phyloP scores from a whole-genome alignment of 2,888 invertebrate species.

The Nephrocerus scutellatus region DNA sequence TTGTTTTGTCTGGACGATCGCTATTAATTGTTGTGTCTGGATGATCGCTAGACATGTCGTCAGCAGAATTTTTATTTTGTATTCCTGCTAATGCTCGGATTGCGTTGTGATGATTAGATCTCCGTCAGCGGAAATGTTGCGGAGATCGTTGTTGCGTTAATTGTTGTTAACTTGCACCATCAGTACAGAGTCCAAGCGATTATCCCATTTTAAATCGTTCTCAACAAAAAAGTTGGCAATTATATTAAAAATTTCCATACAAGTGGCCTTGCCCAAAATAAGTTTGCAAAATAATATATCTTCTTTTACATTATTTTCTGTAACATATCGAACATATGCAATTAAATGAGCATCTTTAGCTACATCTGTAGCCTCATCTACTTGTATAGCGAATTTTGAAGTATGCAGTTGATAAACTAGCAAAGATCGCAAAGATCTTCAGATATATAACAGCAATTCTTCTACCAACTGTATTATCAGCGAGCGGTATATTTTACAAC shows the following conservation, averaged over 20 bases:
- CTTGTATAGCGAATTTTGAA: constrained; percentile 22
- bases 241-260: constrained; percentile 25
- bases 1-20: too few species aligned
- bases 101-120: too few species aligned
- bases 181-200: constrained; percentile 27
- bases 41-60: too few species aligned
- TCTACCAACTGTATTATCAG: constrained; percentile 20
- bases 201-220: constrained; percentile 22
- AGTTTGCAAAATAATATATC: constrained; percentile 26
- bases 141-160: too few species aligned
- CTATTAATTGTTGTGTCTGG: too few species aligned
- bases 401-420: constrained; percentile 17
- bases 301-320: constrained; percentile 22
- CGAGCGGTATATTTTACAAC: constrained; percentile 21
- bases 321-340: constrained; percentile 24
- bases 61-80: too few species aligned
- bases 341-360: constrained; percentile 23
- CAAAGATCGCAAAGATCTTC: constrained; percentile 27
- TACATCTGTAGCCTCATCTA: constrained; percentile 26
- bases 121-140: too few species aligned
- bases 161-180: too few species aligned
- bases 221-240: constrained; percentile 22
- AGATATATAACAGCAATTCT: constrained; percentile 33
- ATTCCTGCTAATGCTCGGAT: too few species aligned
- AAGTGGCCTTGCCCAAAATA: constrained; percentile 22